Conservation (phyloP, 2,888 invertebrate species). For the Calameuta filiformis region DNA sequence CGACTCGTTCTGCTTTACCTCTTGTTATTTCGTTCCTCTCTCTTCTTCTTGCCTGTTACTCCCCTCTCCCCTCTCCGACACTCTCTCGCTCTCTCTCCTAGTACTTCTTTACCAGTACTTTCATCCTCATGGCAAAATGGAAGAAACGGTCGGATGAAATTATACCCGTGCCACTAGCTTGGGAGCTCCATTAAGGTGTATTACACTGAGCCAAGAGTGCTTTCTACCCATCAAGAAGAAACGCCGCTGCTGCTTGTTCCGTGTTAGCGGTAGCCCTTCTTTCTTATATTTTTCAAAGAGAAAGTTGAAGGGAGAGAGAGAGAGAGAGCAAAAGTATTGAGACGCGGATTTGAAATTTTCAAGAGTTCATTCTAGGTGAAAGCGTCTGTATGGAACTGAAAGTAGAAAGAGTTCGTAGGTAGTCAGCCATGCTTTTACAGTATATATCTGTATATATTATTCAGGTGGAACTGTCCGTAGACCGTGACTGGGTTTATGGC, state of each 20-base stretch:
- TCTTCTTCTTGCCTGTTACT: not conserved
- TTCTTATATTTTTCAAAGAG: not conserved
- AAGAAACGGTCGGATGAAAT: constrained; percentile 33
- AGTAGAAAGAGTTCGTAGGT: not conserved
- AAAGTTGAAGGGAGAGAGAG: not conserved
- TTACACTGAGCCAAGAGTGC: constrained; percentile 24
- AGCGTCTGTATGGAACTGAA: not conserved
- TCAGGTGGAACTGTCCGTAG: not conserved
- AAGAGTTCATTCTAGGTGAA: not conserved
- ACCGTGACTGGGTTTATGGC: not conserved
- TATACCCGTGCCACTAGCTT: constrained; percentile 30
- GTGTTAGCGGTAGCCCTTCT: not conserved
- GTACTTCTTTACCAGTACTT: not conserved
- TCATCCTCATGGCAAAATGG: constrained; percentile 22
- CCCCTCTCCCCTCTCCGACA: not conserved
- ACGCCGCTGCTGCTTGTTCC: constrained; percentile 3
- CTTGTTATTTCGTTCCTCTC: not conserved
- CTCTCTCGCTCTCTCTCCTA: not conserved
- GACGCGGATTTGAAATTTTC: not conserved
- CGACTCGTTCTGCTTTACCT: not conserved
- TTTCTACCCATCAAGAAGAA: constrained; percentile 1
- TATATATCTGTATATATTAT: not conserved
- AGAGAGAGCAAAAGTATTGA: not conserved
- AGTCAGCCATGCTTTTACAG: not conserved
- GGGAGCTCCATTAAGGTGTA: constrained; percentile 32